These are phyloP conservation scores for Falcunculus frontatus DNA, from an alignment of 2,113 vertebrate species.

Conservation along the genomic window DNA sequence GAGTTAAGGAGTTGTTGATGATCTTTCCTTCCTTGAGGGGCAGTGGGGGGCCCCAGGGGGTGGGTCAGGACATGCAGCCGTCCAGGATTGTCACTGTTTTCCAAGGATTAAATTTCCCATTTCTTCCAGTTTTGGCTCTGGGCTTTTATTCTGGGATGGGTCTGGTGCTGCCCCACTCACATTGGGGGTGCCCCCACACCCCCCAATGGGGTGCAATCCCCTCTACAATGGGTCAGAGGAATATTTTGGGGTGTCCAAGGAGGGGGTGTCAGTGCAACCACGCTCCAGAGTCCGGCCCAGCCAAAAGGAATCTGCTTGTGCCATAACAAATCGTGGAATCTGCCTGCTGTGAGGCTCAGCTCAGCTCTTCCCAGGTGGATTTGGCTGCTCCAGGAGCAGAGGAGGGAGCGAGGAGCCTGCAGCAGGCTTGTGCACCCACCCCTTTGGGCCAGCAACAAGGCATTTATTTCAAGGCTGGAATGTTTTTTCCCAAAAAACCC, in stretches of 20 bases:
- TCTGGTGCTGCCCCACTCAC: rapidly evolving
- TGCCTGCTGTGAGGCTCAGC: background rate
- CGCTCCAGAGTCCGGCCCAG: background rate
- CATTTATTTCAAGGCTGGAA: background rate
- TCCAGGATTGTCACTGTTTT: rapidly evolving
- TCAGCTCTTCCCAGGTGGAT: background rate
- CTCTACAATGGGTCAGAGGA: background rate
- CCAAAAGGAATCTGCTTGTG: background rate
- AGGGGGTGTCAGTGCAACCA: background rate
- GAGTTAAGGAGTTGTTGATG: background rate
- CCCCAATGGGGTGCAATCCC: background rate
- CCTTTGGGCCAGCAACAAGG: background rate
- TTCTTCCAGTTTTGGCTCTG: background rate
- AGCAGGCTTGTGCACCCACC: background rate
- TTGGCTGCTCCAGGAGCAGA: background rate
- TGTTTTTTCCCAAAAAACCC: background rate
- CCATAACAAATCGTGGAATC: background rate
- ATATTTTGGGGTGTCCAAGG: background rate
- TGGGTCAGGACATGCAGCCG: rapidly evolving
- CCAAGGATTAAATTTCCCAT: background rate
- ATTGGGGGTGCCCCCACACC: background rate
- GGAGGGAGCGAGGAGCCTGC: background rate
- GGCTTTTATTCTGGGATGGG: background rate
- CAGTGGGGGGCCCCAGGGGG: rapidly evolving
- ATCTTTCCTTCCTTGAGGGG: background rate